A percentile compares a stretch with the other conserved stretches of the same genome.
phyloP scores from a whole-genome alignment of 2,888 invertebrate species.

The Bombylius major region DNA sequence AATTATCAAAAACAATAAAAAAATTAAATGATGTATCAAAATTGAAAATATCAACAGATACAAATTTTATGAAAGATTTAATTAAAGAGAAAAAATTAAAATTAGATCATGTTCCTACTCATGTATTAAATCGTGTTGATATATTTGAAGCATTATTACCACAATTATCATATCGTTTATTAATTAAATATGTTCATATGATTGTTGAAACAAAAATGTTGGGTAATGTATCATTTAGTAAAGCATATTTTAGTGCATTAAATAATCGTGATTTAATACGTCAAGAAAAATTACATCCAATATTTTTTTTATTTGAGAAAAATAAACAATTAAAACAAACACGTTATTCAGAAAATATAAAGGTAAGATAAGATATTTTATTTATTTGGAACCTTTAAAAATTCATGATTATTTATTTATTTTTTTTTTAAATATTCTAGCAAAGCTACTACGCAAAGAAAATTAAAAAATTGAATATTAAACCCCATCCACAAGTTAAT shows the following conservation, averaged over 20 bases:
- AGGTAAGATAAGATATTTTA: conserved; percentile 4
- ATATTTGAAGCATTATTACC: conserved; percentile 22
- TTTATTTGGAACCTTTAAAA: neutral
- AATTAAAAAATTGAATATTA: neutral
- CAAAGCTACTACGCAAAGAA: conserved; percentile 4
- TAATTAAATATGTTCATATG: conserved; percentile 22
- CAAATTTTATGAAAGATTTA: conserved; percentile 6
- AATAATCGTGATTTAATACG: conserved; percentile 16
- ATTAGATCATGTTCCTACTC: conserved; percentile 26
- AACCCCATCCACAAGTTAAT: neutral
- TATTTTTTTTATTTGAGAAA: conserved; percentile 22
- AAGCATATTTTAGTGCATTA: conserved; percentile 15
- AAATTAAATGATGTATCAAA: conserved; percentile 17
- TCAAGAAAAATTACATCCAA: conserved; percentile 22
- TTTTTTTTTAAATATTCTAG: neutral
- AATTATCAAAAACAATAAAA: neutral
- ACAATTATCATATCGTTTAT: conserved; percentile 22
- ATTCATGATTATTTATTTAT: no score
- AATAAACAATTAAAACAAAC: conserved; percentile 5
- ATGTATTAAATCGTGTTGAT: conserved; percentile 14
- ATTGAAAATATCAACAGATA: conserved; percentile 20
- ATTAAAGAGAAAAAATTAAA: conserved; percentile 20
- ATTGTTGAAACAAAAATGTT: conserved; percentile 19
- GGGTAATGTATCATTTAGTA: conserved; percentile 15
- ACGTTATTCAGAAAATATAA: conserved; percentile 10